Percentiles rank a stretch among this genome's conserved stretches.
phyloP scores from a whole-genome alignment of 1,140 invertebrate species.

The Daktulosphaira vitifoliae region DNA sequence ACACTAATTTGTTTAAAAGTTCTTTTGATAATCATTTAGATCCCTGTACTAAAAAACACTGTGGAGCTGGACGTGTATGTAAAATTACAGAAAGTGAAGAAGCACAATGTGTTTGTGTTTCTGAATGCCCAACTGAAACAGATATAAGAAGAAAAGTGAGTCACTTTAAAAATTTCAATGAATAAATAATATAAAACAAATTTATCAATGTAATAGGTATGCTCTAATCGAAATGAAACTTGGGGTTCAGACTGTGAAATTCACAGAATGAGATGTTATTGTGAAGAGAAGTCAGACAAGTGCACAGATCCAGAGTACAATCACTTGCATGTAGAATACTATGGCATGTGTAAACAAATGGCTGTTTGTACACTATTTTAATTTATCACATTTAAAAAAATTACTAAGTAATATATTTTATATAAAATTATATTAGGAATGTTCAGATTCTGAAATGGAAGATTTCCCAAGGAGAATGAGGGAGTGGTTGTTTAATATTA shows the following conservation, averaged over 20 bases:
- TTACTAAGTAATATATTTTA: not conserved
- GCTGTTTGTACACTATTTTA: slow-evolving; percentile 48
- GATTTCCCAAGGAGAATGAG: slow-evolving; percentile 90
- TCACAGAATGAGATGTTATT: slow-evolving; percentile 80
- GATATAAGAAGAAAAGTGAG: slow-evolving; percentile 64
- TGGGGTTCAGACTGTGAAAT: slow-evolving; percentile 87
- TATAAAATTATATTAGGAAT: slow-evolving; percentile 48
- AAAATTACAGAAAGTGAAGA: slow-evolving; percentile 60
- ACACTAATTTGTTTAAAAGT: slow-evolving; percentile 20
- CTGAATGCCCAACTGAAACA: slow-evolving; percentile 66
- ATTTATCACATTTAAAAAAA: no score
- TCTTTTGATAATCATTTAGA: slow-evolving; percentile 46
- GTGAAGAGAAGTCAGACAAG: slow-evolving; percentile 61
- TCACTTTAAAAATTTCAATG: not conserved
- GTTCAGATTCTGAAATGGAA: slow-evolving; percentile 70
- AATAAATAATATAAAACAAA: not conserved
- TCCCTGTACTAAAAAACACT: slow-evolving; percentile 76
- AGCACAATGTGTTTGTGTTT: slow-evolving; percentile 77
- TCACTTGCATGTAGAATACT: slow-evolving; percentile 90
- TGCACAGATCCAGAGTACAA: slow-evolving; percentile 66
- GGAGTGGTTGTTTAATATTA: slow-evolving; percentile 93
- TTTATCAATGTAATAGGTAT: slow-evolving; percentile 53
- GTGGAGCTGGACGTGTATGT: slow-evolving; percentile 81
- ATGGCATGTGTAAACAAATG: slow-evolving; percentile 71
- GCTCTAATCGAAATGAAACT: slow-evolving; percentile 88